Conservation (phyloP, 1,140 invertebrate genomes). For the Drosophila hydei region DNA sequence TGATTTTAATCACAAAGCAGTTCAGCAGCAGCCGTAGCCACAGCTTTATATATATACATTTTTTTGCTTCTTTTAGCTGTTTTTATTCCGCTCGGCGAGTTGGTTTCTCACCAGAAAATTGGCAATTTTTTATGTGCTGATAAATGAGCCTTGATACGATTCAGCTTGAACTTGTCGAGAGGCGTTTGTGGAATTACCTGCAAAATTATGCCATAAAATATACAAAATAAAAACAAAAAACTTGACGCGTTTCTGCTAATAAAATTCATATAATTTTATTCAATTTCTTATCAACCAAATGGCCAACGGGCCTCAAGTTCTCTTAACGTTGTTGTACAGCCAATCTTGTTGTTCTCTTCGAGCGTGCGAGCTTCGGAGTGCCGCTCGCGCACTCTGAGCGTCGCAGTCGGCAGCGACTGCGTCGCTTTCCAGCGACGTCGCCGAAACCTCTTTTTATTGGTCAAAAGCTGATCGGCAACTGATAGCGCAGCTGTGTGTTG, state of each 20-base stretch:
- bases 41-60: conserved; percentile 30
- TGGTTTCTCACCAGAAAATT: conserved; percentile 60
- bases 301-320: conserved; percentile 47
- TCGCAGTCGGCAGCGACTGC: conserved; percentile 9
- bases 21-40: conserved; percentile 18
- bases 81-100: conserved; percentile 10
- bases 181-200: conserved; percentile 37
- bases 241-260: conserved; percentile 53
- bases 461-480: conserved; percentile 80
- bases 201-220: conserved; percentile 63
- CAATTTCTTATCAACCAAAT: conserved; percentile 75
- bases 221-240: conserved; percentile 4
- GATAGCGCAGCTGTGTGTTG: conserved; percentile 72
- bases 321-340: conserved; percentile 45
- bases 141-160: conserved; percentile 72
- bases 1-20: conserved; percentile 65
- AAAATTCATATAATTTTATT: conserved; percentile 80
- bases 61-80: conserved; percentile 8
- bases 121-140: conserved; percentile 52
- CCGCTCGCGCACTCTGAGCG: neutral
- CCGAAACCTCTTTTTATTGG: conserved; percentile 77
- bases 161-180: conserved; percentile 28
- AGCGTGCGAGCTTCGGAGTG: neutral
- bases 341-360: conserved; percentile 43
- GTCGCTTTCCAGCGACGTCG: conserved; percentile 61